A percentile compares a stretch with the other conserved stretches of the same genome.
Conservation (phyloP, 2,113 vertebrate species). For the Typhlomys cinereus region DNA sequence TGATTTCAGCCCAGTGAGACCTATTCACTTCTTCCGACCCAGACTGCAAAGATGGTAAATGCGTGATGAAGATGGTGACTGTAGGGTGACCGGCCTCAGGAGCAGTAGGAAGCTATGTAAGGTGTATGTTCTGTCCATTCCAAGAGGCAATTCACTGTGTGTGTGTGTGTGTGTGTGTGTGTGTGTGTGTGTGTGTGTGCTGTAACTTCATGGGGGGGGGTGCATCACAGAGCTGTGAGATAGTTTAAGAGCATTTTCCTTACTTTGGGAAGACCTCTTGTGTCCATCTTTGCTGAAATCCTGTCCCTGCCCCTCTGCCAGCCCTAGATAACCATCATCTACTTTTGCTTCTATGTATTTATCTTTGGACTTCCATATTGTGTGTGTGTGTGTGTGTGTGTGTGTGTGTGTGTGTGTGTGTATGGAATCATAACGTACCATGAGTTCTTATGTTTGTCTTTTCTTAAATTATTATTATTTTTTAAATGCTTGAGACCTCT, state of each 20-base stretch:
- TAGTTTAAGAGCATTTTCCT: not conserved
- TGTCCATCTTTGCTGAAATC: not conserved
- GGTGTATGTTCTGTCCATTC: not conserved
- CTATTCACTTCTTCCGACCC: not conserved
- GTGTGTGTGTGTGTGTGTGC: too few relatives aligned
- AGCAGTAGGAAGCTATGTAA: not conserved
- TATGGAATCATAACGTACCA: too few relatives aligned
- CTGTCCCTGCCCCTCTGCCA: not conserved
- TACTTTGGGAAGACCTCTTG: accelerated
- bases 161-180: too few relatives aligned
- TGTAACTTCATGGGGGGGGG: not conserved
- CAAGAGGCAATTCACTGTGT: not conserved
- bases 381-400: too few relatives aligned
- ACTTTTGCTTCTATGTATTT: not conserved
- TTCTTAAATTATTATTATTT: too few relatives aligned
- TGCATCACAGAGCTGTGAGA: not conserved
- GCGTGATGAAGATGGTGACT: not conserved
- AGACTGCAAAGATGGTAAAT: not conserved
- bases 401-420: too few relatives aligned
- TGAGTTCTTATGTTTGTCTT: not conserved
- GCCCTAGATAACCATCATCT: not conserved
- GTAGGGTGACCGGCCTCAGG: not conserved
- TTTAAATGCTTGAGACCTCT: not conserved
- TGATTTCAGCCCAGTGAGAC: not conserved
- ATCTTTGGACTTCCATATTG: not conserved